Evolutionary conservation across 2,113 vertebrate genomes (phyloP), one percentile per base, ranked within the genome.

Genomic region (Colossoma macropomum): DNA sequence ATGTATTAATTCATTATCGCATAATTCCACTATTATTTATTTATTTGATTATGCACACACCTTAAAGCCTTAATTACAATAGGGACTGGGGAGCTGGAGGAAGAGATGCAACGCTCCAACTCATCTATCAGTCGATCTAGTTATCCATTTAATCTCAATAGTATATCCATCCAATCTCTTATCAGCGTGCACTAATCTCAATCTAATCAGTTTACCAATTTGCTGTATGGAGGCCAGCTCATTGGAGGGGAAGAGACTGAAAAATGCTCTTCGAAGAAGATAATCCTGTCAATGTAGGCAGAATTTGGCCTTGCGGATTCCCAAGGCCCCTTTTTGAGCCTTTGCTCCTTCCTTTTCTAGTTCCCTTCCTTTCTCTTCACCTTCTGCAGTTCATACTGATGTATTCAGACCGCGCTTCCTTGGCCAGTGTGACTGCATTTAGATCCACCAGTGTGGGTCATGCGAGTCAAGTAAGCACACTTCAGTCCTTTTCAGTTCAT

Each of bases 1-100:
- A 92, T 91, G 87, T 90, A 92, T 93, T 93, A 92, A 93, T 93
- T 93, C 88, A 91, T 93, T 93, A 93, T 92, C 92, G 90, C 86
- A 90, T 90, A 89, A 92, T 90, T 92, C 87, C 74, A 82, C 45
- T 79, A 75, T 90, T 93, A 91, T 94, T 92, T 93, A 91, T 93
- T 88, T 87, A 89, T 88, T 92, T 91, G 86, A 92, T 91, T 91
- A 92, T 85, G 81, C 84, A 77, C 91, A 88, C 88, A 93, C 91
- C 92, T 92, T 91, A 90, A 77, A 88, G 84, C 90, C 88, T 91
- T 94, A 94, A 93, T 94, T 93, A 93, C 90, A 91, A 91, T 90
- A 88, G 81, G 85, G 85, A 90, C 84, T 86, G 9, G 7, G 71
- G 85, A 88, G 87, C 75, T 84, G 83, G 88, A 86, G 86, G 85